Evolutionary conservation across 2,888 invertebrate species (phyloP).

Genomic region (Dexiosoma caninum): DNA sequence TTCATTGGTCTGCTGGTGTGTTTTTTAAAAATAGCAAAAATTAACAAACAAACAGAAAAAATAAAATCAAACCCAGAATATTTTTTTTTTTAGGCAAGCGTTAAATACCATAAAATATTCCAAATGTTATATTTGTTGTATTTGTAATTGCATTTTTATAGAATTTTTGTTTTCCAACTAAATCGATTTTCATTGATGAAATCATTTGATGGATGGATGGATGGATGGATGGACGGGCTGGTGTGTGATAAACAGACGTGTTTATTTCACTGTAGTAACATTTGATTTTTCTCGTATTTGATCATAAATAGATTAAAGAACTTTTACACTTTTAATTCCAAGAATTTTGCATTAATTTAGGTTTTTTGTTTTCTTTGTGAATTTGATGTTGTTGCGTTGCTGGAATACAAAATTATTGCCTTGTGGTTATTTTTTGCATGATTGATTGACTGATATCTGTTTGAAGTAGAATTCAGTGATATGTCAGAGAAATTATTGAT

Average conservation of each 20-base stretch:
- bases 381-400: too few relatives aligned
- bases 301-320: conserved; percentile 54
- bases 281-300: conserved; percentile 41
- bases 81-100: conserved; percentile 13
- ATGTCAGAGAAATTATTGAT: too few relatives aligned
- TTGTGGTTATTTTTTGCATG: conserved; percentile 30
- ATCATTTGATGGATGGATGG: conserved; percentile 59
- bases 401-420: conserved; percentile 10
- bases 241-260: conserved; percentile 47
- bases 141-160: background rate
- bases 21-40: background rate
- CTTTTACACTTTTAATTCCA: conserved; percentile 43
- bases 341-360: conserved; percentile 47
- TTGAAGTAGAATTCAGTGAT: conserved; percentile 20
- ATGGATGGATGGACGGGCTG: conserved; percentile 50
- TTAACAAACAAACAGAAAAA: background rate
- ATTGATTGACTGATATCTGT: conserved; percentile 37
- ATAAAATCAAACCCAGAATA: background rate
- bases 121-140: background rate
- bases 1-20: background rate
- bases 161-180: background rate
- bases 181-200: conserved; percentile 57
- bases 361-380: background rate
- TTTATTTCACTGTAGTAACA: conserved; percentile 51
- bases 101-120: conserved; percentile 40